Evolutionary conservation across 2,888 invertebrate genomes (phyloP), one percentile per base, ranked within the genome.

Genomic region (Hesperia comma): DNA sequence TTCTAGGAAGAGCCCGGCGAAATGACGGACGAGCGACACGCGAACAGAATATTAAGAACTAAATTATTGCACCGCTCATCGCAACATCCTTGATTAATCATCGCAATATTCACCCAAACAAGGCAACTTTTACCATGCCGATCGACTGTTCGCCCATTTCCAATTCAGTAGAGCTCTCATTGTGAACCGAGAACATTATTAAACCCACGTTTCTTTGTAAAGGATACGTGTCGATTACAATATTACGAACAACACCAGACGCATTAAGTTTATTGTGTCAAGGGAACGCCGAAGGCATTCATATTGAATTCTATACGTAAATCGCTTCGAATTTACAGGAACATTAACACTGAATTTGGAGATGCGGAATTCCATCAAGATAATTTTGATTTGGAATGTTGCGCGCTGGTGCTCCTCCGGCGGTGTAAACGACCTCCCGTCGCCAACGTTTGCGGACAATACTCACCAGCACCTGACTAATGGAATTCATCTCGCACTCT

Each of bases 401-500:
- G 53, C 68, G 68, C 63, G 17, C 60, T 67, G 64, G 51, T 69
- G 68, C 61, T 68, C 32, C 54, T 41, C 46, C 70, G 71, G 69
- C 69, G 70, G 67, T 63, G 81, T 83, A 81, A 85, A 84, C 81
- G 84, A 82, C 81, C 84, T 77, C 72, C 69, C 68, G 72, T 68
- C 72, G 70, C 71, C 74, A 70, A 61, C 54, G 68, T 60, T 49
- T 60, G 41, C 60, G 53, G 64, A 60, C 58, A 66, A 60, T 66
- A 67, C 72, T 71, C 75, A 76, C 73, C 70, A 71, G 70, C 81
- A 81, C 80, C 78, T 79, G 79, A 75, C 77, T 87, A 85, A 86
- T 87, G 80, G 83, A 83, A 88, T 89, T 87, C 88, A 85, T 87
- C 84, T 88, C 88, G 86, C 87, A 87, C 79, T 79, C 79, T 75